Evolutionary conservation across 2,113 vertebrate genomes (phyloP).

Genomic region (Hemicordylus capensis): DNA sequence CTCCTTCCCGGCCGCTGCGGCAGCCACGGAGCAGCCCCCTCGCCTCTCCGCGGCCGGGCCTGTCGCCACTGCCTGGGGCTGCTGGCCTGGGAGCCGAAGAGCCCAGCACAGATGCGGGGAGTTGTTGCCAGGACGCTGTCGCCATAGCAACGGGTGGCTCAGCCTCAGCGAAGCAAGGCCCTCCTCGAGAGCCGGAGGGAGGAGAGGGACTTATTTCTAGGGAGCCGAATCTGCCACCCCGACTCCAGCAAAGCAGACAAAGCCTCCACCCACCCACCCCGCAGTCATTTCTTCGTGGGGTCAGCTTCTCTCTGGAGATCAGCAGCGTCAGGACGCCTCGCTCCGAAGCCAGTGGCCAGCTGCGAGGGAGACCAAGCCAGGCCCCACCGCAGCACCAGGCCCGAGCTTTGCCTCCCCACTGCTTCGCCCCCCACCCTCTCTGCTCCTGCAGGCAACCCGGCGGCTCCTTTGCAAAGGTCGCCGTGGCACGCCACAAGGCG

Average conservation of each 20-base stretch:
- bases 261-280: not conserved
- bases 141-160: constrained; percentile 57
- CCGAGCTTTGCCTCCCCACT: not conserved
- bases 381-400: not conserved
- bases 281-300: rapidly evolving
- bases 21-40: not conserved
- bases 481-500: no score
- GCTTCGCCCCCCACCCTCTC: not conserved
- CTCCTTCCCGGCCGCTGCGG: not conserved
- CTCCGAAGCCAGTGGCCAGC: not conserved
- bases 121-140: constrained; percentile 70
- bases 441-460: not conserved
- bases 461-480: no score
- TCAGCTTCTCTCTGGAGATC: not conserved
- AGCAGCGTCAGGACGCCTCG: not conserved
- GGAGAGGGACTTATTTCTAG: not conserved
- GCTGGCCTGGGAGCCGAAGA: constrained; percentile 44
- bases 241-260: not conserved
- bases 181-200: not conserved
- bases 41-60: not conserved
- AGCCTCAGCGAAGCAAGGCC: constrained; percentile 8
- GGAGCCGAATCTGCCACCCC: not conserved
- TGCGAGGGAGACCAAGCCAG: not conserved
- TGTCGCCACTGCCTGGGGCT: constrained; percentile 39
- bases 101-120: constrained; percentile 9